A percentile compares a stretch with the other conserved stretches of the same genome.
Evolutionary conservation across 1,140 invertebrate species (phyloP).

Genomic region (Hetaerina americana): DNA sequence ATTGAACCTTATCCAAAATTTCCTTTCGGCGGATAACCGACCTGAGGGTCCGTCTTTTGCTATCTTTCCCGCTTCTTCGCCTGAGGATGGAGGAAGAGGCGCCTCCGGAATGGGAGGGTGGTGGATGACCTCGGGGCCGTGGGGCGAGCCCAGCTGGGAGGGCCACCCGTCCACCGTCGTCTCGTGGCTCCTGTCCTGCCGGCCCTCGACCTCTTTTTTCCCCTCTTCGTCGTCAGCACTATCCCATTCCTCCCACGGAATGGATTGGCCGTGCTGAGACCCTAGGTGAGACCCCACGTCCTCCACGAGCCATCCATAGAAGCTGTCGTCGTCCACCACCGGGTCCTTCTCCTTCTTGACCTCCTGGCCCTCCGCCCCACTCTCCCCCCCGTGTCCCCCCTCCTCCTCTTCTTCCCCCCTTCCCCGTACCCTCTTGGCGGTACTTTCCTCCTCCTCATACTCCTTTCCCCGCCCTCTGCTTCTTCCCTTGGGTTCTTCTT

Average conservation of each 20-base stretch:
- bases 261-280: neutral
- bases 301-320: neutral
- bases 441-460: neutral
- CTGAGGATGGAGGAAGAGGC: neutral
- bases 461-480: neutral
- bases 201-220: neutral
- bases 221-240: neutral
- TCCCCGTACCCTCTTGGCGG: neutral
- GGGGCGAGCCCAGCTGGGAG: neutral
- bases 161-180: neutral
- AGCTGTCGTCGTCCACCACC: neutral
- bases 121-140: neutral
- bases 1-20: no score
- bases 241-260: neutral
- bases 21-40: no score
- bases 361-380: neutral
- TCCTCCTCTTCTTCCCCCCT: neutral
- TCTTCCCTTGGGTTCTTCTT: neutral
- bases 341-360: neutral
- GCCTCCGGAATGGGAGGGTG: neutral
- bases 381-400: neutral
- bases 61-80: neutral
- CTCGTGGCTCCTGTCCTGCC: neutral
- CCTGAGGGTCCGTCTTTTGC: neutral
- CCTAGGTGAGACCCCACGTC: neutral